Percentiles rank a stretch among this genome's conserved stretches.
Evolutionary conservation across 2,888 invertebrate genomes (phyloP).

Genomic region (Anarsia innoxiella): DNA sequence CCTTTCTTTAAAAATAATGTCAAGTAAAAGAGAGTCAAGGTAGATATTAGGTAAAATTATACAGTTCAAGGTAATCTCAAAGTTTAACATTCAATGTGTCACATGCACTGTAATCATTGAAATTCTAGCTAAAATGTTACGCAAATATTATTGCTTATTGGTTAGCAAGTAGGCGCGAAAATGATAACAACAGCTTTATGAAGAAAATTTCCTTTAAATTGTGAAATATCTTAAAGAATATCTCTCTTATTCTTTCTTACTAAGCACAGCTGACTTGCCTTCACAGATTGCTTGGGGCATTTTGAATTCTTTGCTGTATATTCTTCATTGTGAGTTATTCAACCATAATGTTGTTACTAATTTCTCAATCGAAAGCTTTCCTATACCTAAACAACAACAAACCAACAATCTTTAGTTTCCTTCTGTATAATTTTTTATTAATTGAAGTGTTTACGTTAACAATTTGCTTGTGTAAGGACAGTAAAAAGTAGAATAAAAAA

Average conservation of each 20-base stretch:
- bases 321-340: too few relatives aligned
- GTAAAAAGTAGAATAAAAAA: too few relatives aligned
- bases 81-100: slow-evolving; percentile 7
- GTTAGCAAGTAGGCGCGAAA: background rate
- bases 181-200: background rate
- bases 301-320: slow-evolving; percentile 42
- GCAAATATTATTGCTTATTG: slow-evolving; percentile 5
- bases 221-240: slow-evolving; percentile 21
- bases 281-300: slow-evolving; percentile 51
- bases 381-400: background rate
- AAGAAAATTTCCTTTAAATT: slow-evolving; percentile 7
- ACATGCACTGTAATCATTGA: background rate
- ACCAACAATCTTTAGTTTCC: background rate
- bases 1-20: slow-evolving; percentile 6
- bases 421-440: too few relatives aligned
- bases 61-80: slow-evolving; percentile 11
- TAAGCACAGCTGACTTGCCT: slow-evolving; percentile 44
- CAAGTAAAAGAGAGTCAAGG: slow-evolving; percentile 13
- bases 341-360: too few relatives aligned
- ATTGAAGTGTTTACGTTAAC: too few relatives aligned
- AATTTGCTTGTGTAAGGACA: too few relatives aligned
- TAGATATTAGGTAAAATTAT: slow-evolving; percentile 5
- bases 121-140: slow-evolving; percentile 7
- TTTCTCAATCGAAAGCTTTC: background rate
- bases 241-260: slow-evolving; percentile 42